Base-by-base conservation (phyloP, 2,113 vertebrate species). In the Melierax canorus region DNA sequence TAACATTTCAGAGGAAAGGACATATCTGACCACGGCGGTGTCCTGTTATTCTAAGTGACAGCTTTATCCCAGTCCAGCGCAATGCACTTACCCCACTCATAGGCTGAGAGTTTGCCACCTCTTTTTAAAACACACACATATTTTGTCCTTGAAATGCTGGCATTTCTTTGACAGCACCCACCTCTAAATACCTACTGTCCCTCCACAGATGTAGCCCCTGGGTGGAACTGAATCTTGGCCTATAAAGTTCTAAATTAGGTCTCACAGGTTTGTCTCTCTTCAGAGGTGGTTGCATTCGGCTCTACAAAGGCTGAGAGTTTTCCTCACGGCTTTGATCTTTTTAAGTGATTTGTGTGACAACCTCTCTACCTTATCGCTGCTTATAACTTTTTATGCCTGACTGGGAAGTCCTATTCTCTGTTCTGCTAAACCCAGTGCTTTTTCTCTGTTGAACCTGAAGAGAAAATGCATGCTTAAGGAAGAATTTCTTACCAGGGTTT, bases 401-500 rank as follows among this genome's bases (percentile, higher is more conserved):
- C 34, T 36, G 43, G 43, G 38, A 79, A 69, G 56, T 12, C 41
- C 46, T 67, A 0, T 23, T 56, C 77, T 50, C 48, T 68, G n/a
- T 17, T 84, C 55, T 26, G 23, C 39, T n/a, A 14, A 64, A 53
- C 50, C 51, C 39, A 18, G 38, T 22, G 30, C 8, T 46, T 18
- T 63, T 41, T 51, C 34, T 80, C 50, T 26, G 26, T 39, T 53
- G 50, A 20, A 29, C 19, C 85, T 80, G 63, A 53, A 36, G 50
- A 79, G 41, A 55, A 85, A 67, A 46, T 12, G 15, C 21, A 32
- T n/a, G 20, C 53, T 84, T 66, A 73, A 50, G 58, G 41, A 72
- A 81, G 32, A 27, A 53, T 66, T 91, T 97, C 98, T 98, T 98
- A 99, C 99, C 98, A 3, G 98, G 96, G 86, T 98, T 98, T 90